These are phyloP conservation scores for Oxycera nigricornis DNA, from an alignment of 2,888 invertebrate genomes.

Conservation along the genomic window DNA sequence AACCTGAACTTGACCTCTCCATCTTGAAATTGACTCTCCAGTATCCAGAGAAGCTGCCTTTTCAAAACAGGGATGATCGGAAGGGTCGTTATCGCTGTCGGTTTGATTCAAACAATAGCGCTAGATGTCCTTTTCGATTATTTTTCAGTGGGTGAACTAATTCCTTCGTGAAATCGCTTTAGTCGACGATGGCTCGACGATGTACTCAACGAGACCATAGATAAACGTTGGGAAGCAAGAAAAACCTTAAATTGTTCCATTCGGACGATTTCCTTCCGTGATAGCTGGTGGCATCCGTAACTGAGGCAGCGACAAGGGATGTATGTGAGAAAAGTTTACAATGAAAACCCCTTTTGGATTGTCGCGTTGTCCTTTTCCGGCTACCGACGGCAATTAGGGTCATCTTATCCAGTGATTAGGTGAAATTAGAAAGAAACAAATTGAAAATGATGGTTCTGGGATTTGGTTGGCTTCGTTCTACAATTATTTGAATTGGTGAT, in stretches of 20 bases:
- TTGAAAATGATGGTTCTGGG: not conserved
- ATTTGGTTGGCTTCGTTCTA: not conserved
- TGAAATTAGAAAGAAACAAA: constrained; percentile 3
- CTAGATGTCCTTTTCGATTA: constrained; percentile 30
- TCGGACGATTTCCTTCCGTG: constrained; percentile 17
- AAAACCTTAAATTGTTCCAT: constrained; percentile 15
- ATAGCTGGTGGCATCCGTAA: too few species aligned
- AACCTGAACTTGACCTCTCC: constrained; percentile 24
- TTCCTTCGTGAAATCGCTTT: constrained; percentile 7
- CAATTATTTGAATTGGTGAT: too few species aligned
- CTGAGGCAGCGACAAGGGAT: not conserved
- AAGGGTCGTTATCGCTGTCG: not conserved
- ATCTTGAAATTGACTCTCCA: not conserved
- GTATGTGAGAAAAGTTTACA: not conserved
- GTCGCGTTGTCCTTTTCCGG: constrained; percentile 15
- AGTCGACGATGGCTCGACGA: not conserved
- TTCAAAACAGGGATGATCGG: not conserved
- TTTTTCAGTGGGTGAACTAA: constrained; percentile 36
- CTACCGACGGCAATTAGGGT: constrained; percentile 41
- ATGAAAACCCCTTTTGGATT: not conserved
- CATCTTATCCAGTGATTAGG: constrained; percentile 42
- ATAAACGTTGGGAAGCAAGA: not conserved
- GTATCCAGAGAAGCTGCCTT: not conserved
- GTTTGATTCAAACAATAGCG: constrained; percentile 18
- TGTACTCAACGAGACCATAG: not conserved